phyloP scores from a whole-genome alignment of 64 coral and sea anemone species.

The Orbicella faveolata region DNA sequence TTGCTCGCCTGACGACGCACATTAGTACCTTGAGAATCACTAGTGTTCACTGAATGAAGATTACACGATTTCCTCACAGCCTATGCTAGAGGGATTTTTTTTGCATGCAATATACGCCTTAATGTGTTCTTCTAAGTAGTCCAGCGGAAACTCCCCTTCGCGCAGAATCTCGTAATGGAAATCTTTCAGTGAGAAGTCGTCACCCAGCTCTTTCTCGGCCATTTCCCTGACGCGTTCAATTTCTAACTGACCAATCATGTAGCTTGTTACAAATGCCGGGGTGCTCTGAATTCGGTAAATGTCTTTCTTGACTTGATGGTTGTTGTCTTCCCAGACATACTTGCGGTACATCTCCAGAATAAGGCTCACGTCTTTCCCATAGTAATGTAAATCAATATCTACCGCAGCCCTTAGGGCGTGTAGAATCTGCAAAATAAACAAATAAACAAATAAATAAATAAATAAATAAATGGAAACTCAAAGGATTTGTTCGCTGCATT shows the following conservation, averaged over 20 bases:
- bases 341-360: conserved; percentile 16
- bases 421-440: conserved; percentile 40
- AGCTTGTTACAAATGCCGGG: conserved; percentile 53
- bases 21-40: background rate
- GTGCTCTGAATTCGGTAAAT: conserved; percentile 59
- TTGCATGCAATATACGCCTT: conserved; percentile 47
- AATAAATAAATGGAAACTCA: background rate
- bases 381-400: conserved; percentile 52
- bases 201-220: conserved; percentile 48
- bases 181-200: conserved; percentile 53
- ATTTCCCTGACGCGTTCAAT: conserved; percentile 50
- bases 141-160: conserved; percentile 70
- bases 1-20: too few species aligned
- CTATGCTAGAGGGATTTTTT: background rate
- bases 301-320: conserved; percentile 58
- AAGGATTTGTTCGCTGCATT: background rate
- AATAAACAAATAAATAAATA: too few species aligned
- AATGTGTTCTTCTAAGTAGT: conserved; percentile 66
- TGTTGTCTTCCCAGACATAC: conserved; percentile 75
- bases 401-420: conserved; percentile 48
- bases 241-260: conserved; percentile 55
- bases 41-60: too few species aligned
- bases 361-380: background rate
- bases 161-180: conserved; percentile 77
- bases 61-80: conserved; percentile 43